Evolutionary conservation across 2,797 vertebrate species (phyloP), one percentile per base, ranked within the genome.

Genomic region (Hozukius guyotensis): DNA sequence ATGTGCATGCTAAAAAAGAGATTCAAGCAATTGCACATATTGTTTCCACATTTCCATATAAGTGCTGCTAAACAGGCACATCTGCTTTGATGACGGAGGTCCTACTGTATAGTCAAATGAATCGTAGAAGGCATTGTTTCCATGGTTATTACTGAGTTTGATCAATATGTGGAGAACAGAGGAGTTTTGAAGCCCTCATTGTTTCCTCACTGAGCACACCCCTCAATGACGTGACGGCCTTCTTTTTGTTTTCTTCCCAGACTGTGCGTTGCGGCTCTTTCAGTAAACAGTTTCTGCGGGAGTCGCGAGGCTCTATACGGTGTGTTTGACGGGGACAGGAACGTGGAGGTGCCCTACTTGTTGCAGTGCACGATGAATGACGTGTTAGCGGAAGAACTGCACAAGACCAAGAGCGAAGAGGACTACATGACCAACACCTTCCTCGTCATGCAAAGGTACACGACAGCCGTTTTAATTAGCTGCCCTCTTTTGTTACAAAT

Each of bases 371-470:
- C 98, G 0, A 99, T 99, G 98, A 98, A 98, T 0, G 98, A 99
- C 78, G 97, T 99, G 85, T 89, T 99, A 85, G 97, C 98, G 0
- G 98, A 99, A 75, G 98, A 99, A 80, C 91, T 99, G 4, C 98
- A 99, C 92, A 97, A 97, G 87, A 97, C 97, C 6, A 98, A 97
- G 89, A 98, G 96, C 0, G 97, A 98, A 64, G 97, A 99, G 75
- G 98, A 99, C 69, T 98, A 98, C 91, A 99, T 99, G 98, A 97
- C 96, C 86, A 98, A 98, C 86, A 99, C 98, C 0, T 99, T 99
- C 92, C 97, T 99, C 0, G 97, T 99, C 67, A 99, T 98, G 97
- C 98, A 99, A 80, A 97, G 98, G 98, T 98, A 66, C 42, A 2
- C 20, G 1, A 9, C 29, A 11, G 24, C 2, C 18, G 8, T 11